phyloP scores from a whole-genome alignment of 2,888 invertebrate genomes.

The Rhamnusium bicolor region DNA sequence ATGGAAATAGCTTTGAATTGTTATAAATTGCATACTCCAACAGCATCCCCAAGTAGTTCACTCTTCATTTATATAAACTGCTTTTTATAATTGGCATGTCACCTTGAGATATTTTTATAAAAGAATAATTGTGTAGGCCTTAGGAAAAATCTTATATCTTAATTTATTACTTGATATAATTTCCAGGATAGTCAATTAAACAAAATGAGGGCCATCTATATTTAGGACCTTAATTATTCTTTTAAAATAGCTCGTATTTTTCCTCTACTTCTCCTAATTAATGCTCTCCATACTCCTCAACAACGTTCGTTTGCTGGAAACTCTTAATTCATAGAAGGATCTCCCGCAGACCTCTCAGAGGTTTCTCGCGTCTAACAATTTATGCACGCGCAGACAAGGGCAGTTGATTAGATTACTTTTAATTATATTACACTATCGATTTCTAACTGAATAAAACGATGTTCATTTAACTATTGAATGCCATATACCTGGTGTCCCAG shows the following conservation, averaged over 20 bases:
- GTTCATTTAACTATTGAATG: too few relatives aligned
- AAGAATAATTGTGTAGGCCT: neutral
- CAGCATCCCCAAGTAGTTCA: too few relatives aligned
- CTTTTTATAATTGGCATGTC: too few relatives aligned
- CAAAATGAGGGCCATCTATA: constrained; percentile 13
- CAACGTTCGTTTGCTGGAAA: neutral
- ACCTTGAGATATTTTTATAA: neutral
- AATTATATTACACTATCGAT: too few relatives aligned
- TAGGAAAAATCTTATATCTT: neutral
- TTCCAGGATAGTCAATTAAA: constrained; percentile 17
- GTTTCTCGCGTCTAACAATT: neutral
- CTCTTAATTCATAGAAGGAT: neutral
- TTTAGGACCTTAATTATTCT: constrained; percentile 6
- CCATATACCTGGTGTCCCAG: too few relatives aligned
- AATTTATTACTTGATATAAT: neutral
- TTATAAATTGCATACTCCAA: too few relatives aligned
- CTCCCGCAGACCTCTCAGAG: neutral
- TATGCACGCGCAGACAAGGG: neutral
- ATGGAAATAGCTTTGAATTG: too few relatives aligned
- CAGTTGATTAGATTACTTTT: neutral
- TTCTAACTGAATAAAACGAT: too few relatives aligned
- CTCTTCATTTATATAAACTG: too few relatives aligned
- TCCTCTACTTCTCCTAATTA: constrained; percentile 19
- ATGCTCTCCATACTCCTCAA: neutral
- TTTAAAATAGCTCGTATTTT: constrained; percentile 26